Base-by-base conservation (phyloP, 2,113 vertebrate genomes). In the Stigmatopora nigra region DNA sequence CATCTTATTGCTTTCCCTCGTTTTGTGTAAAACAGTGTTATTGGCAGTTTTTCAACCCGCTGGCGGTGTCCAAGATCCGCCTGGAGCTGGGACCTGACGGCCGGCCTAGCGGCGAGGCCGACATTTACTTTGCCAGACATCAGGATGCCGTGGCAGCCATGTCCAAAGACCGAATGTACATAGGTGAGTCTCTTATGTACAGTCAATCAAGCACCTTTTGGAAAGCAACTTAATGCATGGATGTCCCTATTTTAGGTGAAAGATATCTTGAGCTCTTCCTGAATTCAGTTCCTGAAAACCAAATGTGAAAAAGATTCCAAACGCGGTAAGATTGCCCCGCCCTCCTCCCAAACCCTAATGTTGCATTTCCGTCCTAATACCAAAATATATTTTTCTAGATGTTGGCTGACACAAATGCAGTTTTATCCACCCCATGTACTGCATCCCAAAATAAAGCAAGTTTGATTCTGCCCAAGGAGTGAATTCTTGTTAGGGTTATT, bases 241-340 rank as follows among this genome's bases (percentile, higher is more conserved):
- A 5, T 48, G 14, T 25, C 16, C 10, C 56, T 15, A 0, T 61
- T 9, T 65, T 22, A n/a, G 97, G 93, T 4, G 76, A 87, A 61
- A 69, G 92, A 61, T 93, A 93, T 77, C 78, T 99, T 11, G 91
- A 98, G 66, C 78, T 99, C 58, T 94, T 93, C 78, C 90, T 98
- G 80, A 96, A 95, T 46, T 88, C 93, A 1, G 10, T 12, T 2
- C 3, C 53, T 19, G 35, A 59, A 1, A 31, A 68, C 0, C 0
- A 49, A 61, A 65, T 70, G 65, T 79, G 48, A 81, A 71, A 63
- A 46, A 57, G 46, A 38, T 56, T 12, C 12, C 3, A 38, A 19
- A 22, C 5, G n/a, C 20, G 41, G 59, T 61, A 20, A 60, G n/a
- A 2, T 7, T 19, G 12, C 14, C 44, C 1, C 58, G 6, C 19